These are phyloP conservation scores for Neopipo cinnamomea DNA, from an alignment of 2,113 vertebrate genomes.

Conservation along the genomic window DNA sequence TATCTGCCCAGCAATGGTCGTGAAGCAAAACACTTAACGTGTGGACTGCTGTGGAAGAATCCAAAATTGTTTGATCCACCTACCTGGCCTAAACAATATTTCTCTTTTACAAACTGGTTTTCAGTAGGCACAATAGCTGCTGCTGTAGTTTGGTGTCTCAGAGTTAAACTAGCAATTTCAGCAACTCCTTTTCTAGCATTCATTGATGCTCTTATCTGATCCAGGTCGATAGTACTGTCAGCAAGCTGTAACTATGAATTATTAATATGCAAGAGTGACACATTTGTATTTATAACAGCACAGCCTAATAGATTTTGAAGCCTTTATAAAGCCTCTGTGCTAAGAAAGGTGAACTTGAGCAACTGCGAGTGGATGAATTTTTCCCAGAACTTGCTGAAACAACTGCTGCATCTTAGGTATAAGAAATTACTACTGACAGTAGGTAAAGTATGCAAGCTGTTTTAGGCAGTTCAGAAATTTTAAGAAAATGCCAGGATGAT, in stretches of 20 bases:
- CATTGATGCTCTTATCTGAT: neutral
- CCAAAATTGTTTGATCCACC: neutral
- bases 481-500: neutral
- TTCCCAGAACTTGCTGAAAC: neutral
- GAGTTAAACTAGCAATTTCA: neutral
- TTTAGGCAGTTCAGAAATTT: neutral
- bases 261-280: neutral
- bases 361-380: neutral
- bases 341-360: neutral
- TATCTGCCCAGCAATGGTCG: neutral
- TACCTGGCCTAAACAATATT: neutral
- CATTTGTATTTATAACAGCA: neutral
- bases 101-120: neutral
- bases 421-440: neutral
- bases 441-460: neutral
- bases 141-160: neutral
- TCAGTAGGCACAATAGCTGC: neutral
- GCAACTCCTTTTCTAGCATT: neutral
- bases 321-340: neutral
- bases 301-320: neutral
- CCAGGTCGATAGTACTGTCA: neutral
- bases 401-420: neutral
- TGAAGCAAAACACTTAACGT: neutral
- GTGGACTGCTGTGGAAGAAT: neutral
- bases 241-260: conserved; percentile 1